Percentiles rank a stretch among this genome's conserved stretches.
Conservation (phyloP, 2,797 vertebrate species). For the Merluccius polli region DNA sequence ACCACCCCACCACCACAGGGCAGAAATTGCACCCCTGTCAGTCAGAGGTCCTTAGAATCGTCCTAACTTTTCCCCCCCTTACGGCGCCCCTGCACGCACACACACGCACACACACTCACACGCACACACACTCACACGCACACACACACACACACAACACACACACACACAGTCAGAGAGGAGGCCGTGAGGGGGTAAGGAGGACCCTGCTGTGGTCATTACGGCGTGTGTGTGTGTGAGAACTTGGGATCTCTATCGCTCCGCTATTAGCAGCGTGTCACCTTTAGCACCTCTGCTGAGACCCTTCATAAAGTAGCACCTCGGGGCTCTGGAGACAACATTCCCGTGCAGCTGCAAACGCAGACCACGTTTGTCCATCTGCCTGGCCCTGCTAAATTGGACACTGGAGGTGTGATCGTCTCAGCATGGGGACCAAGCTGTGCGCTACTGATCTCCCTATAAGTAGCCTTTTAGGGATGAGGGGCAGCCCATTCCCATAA, state of each 20-base stretch:
- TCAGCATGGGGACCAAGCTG: slow-evolving; percentile 24
- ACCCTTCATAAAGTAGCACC: slow-evolving; percentile 28
- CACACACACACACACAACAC: neutral
- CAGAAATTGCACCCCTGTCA: too few species aligned
- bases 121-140: neutral
- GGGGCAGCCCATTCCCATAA: slow-evolving; percentile 11
- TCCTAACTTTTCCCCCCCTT: too few species aligned
- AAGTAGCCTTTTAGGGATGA: neutral
- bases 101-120: neutral
- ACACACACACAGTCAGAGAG: neutral
- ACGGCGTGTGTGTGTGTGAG: slow-evolving; percentile 2
- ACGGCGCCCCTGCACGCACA: too few species aligned
- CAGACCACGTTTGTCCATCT: slow-evolving; percentile 53
- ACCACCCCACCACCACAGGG: too few species aligned
- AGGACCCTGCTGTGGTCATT: neutral
- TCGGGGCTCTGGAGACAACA: slow-evolving; percentile 46
- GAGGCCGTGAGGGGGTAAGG: neutral
- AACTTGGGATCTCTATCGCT: slow-evolving; percentile 12
- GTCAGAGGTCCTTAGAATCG: too few species aligned
- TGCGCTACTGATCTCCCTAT: slow-evolving; percentile 18
- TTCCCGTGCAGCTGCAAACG: slow-evolving; percentile 66
- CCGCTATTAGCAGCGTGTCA: slow-evolving; percentile 33
- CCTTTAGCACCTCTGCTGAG: slow-evolving; percentile 47
- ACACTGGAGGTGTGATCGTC: slow-evolving; percentile 48
- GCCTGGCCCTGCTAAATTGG: slow-evolving; percentile 31